These are phyloP conservation scores for Temnothorax rugatulus DNA, from an alignment of 2,888 invertebrate genomes.

Conservation along the genomic window DNA sequence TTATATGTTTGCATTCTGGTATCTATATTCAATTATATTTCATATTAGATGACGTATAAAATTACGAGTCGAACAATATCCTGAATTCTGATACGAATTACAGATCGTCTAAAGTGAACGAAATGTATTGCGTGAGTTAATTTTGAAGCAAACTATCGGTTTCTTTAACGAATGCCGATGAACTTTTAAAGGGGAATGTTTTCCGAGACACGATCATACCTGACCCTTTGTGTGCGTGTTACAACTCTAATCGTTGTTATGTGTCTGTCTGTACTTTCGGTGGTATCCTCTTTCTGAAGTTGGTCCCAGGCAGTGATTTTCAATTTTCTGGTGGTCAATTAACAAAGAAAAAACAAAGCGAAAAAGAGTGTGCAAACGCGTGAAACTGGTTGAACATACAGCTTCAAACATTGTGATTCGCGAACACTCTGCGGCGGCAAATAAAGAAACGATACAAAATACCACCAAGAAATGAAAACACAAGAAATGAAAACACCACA, in stretches of 20 bases:
- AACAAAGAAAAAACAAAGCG: slow-evolving; percentile 13
- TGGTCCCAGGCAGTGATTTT: slow-evolving; percentile 78
- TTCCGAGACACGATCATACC: slow-evolving; percentile 25
- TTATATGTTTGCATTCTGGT: background rate
- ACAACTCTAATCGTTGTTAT: slow-evolving; percentile 71
- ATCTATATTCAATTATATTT: background rate
- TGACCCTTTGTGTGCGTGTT: slow-evolving; percentile 44
- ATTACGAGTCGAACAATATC: background rate
- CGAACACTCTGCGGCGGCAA: background rate
- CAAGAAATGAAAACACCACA: slow-evolving; percentile 69
- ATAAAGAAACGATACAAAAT: slow-evolving; percentile 31
- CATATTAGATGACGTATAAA: background rate
- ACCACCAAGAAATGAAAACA: slow-evolving; percentile 71
- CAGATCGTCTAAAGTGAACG: background rate
- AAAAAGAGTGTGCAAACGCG: slow-evolving; percentile 24
- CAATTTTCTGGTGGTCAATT: slow-evolving; percentile 68
- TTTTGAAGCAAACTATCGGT: background rate
- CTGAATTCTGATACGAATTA: background rate
- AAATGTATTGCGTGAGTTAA: background rate
- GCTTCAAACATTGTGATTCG: slow-evolving; percentile 29
- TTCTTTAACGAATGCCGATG: slow-evolving; percentile 14
- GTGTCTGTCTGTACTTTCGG: slow-evolving; percentile 73
- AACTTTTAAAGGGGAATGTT: slow-evolving; percentile 21
- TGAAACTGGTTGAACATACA: slow-evolving; percentile 21
- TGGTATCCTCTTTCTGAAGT: slow-evolving; percentile 75